phyloP scores from a whole-genome alignment of 2,797 vertebrate species.

The Emydoidea blandingii region DNA sequence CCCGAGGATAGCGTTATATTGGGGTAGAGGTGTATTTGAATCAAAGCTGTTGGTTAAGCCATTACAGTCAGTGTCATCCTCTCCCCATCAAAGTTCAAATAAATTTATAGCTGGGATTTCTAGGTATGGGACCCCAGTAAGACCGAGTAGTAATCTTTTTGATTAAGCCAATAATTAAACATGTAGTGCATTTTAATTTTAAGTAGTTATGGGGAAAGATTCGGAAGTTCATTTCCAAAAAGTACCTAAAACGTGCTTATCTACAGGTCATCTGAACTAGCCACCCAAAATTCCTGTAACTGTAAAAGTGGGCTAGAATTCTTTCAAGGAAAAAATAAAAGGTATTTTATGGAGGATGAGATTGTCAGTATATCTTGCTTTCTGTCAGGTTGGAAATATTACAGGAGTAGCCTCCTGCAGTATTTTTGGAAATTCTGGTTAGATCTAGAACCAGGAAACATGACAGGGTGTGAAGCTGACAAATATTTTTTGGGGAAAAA shows the following conservation, averaged over 20 bases:
- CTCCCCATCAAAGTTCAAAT: not conserved
- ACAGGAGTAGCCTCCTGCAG: not conserved
- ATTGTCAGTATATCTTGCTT: not conserved
- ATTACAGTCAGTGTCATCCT: fast-evolving
- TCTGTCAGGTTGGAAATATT: not conserved
- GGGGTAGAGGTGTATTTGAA: not conserved
- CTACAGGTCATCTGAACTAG: not conserved
- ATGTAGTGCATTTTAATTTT: not conserved
- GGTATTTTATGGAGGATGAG: not conserved
- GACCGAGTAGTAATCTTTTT: not conserved
- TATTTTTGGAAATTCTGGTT: not conserved
- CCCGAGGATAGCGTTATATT: too few relatives aligned
- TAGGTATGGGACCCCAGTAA: too few relatives aligned
- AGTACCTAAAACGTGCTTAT: not conserved
- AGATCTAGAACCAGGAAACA: not conserved
- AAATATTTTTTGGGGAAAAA: not conserved
- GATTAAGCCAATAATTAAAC: not conserved
- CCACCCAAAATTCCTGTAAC: not conserved
- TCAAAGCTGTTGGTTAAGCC: too few relatives aligned
- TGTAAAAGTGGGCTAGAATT: not conserved
- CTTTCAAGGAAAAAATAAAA: not conserved
- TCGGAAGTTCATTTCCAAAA: not conserved
- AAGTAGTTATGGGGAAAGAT: not conserved
- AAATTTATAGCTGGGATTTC: not conserved
- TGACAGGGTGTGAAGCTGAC: not conserved